phyloP scores from a whole-genome alignment of 1,140 invertebrate genomes.

The Elysia chlorotica region DNA sequence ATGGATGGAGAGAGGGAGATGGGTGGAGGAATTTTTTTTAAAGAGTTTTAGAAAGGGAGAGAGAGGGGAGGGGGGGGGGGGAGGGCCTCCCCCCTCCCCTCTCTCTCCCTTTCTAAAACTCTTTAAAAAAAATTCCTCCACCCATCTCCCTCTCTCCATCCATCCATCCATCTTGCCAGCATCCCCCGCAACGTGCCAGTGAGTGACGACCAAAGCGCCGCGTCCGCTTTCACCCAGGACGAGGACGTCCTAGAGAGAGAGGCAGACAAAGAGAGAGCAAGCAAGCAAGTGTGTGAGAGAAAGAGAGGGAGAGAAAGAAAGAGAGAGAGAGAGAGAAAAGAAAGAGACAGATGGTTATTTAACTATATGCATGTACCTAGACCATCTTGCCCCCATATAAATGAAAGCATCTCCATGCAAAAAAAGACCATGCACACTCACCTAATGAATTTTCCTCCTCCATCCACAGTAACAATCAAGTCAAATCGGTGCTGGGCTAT shows the following conservation, averaged over 20 bases:
- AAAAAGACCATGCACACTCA: too few species aligned
- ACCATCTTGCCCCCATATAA: too few species aligned
- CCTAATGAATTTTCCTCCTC: slow-evolving; percentile 88
- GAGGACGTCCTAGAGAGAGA: slow-evolving; percentile 55
- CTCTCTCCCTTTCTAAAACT: background rate
- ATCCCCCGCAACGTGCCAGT: slow-evolving; percentile 25
- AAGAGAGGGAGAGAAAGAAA: background rate
- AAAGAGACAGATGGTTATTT: too few species aligned
- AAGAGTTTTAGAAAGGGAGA: background rate
- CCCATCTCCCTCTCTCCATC: too few species aligned
- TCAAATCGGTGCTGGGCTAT: slow-evolving; percentile 74
- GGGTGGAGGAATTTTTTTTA: background rate
- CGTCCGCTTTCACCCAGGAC: slow-evolving; percentile 43
- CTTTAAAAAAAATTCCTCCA: background rate
- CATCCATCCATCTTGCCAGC: slow-evolving; percentile 21
- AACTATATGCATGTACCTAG: too few species aligned
- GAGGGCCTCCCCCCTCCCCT: too few species aligned
- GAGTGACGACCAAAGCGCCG: background rate
- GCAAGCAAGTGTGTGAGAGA: background rate
- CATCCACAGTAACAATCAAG: slow-evolving; percentile 87
- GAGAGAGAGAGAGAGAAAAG: background rate
- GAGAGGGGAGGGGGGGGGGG: too few species aligned
- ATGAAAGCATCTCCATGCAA: too few species aligned
- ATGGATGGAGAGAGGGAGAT: too few species aligned
- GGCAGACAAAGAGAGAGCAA: slow-evolving; percentile 26